Conservation (phyloP, 1,140 invertebrate species). For the Bombus picipes region DNA sequence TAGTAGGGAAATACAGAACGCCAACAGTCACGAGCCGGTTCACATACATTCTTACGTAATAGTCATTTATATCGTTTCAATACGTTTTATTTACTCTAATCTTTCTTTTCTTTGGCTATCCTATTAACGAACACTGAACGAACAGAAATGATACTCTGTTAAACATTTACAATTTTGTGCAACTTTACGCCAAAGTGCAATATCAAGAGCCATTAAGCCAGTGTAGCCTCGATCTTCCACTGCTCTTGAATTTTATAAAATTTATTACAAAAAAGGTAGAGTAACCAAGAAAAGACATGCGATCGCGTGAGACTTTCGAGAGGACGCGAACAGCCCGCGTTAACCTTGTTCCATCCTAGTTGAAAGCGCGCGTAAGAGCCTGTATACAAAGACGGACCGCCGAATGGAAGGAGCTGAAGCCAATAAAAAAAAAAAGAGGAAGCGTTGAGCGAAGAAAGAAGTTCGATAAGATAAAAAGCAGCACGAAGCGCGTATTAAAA, state of each 20-base stretch:
- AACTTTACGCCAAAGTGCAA: neutral
- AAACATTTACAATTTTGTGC: neutral
- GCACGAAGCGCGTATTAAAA: conserved; percentile 62
- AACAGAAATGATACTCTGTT: neutral
- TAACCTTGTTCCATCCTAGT: conserved; percentile 25
- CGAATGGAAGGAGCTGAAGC: neutral
- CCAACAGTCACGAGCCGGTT: neutral
- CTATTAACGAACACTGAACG: neutral
- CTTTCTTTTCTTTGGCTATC: too few relatives aligned
- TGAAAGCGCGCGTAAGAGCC: neutral
- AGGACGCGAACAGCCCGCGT: conserved; percentile 4
- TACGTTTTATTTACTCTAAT: neutral
- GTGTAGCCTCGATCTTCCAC: neutral
- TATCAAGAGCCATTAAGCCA: neutral
- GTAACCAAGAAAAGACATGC: neutral
- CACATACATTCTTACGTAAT: neutral
- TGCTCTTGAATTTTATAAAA: conserved; percentile 36
- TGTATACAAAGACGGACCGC: neutral
- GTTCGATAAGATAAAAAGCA: conserved; percentile 62
- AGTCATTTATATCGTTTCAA: neutral
- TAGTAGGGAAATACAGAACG: neutral
- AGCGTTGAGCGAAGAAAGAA: conserved; percentile 1
- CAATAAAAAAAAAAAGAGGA: neutral
- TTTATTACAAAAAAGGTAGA: conserved; percentile 19
- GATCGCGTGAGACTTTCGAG: conserved; percentile 41